Evolutionary conservation across 1,140 invertebrate genomes (phyloP), one percentile per base, ranked within the genome.

Genomic region (Daktulosphaira vitifoliae): DNA sequence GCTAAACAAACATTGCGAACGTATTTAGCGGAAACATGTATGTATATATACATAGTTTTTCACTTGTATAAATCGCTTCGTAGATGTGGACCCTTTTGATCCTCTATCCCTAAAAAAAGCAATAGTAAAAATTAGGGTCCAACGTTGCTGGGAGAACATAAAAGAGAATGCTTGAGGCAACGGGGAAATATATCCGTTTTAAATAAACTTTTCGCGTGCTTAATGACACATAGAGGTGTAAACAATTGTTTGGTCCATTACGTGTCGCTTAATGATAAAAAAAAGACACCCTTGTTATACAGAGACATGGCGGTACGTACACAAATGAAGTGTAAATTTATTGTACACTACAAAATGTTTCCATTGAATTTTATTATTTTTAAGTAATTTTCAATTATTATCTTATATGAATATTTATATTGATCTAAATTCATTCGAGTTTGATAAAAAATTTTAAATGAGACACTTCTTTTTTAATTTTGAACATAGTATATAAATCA

Each of bases 81-180:
- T 13, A 2, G 18, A 9, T 5, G 16, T 20, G 39, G 56, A 48
- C 39, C 56, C 56, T 48, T 48, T 62, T 62, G 56, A 62, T 62
- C 56, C 25, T 62, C 46, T 62, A 39, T 62, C 16, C 42, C 11
- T 48, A 33, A 33, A 62, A 62, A 59, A 62, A 46, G 42, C 56
- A 48, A 62, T 62, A 62, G 56, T 62, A 62, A 62, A 62, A 62
- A 62, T 62, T 62, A 62, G 56, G 56, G 56, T 62, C 46, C 56
- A 25, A 15, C 42, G 29, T 11, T 11, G 29, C 11, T 33, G 56
- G 26, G 56, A 48, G 56, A 48, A 48, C 56, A 62, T 33, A 46
- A 62, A 62, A 48, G 42, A 62, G 56, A 25, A 56, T 42, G 29
- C 16, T 23, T 39, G 29, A 9, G 53, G 29, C 38, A 29, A 33